Evolutionary conservation across 2,888 invertebrate genomes (phyloP).

Genomic region (Protodeltote pygarga): DNA sequence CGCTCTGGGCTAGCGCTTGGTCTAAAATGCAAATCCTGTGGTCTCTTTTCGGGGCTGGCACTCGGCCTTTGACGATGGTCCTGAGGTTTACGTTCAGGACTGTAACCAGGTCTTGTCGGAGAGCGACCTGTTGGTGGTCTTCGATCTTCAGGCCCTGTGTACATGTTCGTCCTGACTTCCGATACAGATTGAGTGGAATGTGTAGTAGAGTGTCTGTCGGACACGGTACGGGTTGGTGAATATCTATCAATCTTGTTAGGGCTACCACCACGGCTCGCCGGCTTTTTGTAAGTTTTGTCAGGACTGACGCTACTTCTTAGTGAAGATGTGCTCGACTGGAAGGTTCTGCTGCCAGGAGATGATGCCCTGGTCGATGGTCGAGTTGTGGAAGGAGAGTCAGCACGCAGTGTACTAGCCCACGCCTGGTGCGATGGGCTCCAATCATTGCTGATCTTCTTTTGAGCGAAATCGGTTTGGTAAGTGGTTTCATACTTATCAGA

Average conservation of each 20-base stretch:
- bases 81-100: slow-evolving; percentile 66
- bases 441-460: slow-evolving; percentile 88
- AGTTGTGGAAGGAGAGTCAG: slow-evolving; percentile 88
- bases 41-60: slow-evolving; percentile 69
- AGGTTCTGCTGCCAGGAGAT: slow-evolving; percentile 84
- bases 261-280: slow-evolving; percentile 72
- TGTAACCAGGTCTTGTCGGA: slow-evolving; percentile 61
- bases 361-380: slow-evolving; percentile 84
- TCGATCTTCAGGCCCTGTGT: slow-evolving; percentile 60
- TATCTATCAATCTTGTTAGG: slow-evolving; percentile 64
- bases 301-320: slow-evolving; percentile 85
- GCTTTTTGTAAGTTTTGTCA: slow-evolving; percentile 72
- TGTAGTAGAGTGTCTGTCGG: slow-evolving; percentile 66
- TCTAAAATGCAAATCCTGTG: slow-evolving; percentile 45
- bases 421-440: slow-evolving; percentile 91
- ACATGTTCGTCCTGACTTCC: slow-evolving; percentile 63
- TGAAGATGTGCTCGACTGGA: slow-evolving; percentile 84
- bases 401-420: slow-evolving; percentile 91
- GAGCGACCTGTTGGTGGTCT: slow-evolving; percentile 62
- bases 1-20: slow-evolving; percentile 61
- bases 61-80: slow-evolving; percentile 60
- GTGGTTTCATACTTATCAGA: slow-evolving; percentile 87
- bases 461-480: slow-evolving; percentile 86
- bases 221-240: slow-evolving; percentile 67
- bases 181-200: slow-evolving; percentile 63